A percentile compares a stretch with the other conserved stretches of the same genome.
Evolutionary conservation across 2,888 invertebrate species (phyloP).

Genomic region (Orthosia gracilis): DNA sequence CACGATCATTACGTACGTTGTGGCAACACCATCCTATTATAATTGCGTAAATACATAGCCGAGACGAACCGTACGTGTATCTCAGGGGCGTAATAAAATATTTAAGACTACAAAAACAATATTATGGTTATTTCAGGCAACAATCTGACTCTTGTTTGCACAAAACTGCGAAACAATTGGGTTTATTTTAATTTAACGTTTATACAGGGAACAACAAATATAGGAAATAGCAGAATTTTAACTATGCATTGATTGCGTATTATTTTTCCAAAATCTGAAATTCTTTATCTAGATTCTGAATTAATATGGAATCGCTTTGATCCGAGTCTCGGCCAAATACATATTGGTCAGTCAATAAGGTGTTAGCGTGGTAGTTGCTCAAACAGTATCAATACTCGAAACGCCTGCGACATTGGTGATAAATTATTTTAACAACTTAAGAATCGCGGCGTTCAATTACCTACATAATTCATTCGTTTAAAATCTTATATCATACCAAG

Average conservation of each 20-base stretch:
- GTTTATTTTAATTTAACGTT: slow-evolving; percentile 2
- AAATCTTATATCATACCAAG: slow-evolving; percentile 24
- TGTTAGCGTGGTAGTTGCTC: background rate
- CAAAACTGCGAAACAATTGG: slow-evolving; percentile 4
- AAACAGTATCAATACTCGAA: background rate
- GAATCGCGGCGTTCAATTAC: slow-evolving; percentile 27
- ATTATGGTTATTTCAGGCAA: slow-evolving; percentile 33
- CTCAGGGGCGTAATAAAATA: slow-evolving; percentile 42
- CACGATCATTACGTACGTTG: slow-evolving; percentile 54
- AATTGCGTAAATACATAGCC: slow-evolving; percentile 52
- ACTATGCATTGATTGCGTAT: background rate
- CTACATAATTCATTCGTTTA: slow-evolving; percentile 23
- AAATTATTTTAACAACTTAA: slow-evolving; percentile 20
- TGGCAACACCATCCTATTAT: slow-evolving; percentile 45
- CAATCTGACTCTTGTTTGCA: slow-evolving; percentile 15
- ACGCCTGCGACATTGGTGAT: slow-evolving; percentile 1
- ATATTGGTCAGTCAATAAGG: background rate
- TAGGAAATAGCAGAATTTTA: background rate
- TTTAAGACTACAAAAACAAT: slow-evolving; percentile 27
- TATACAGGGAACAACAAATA: slow-evolving; percentile 9
- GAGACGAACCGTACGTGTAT: slow-evolving; percentile 42
- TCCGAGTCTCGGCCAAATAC: background rate
- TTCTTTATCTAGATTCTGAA: background rate
- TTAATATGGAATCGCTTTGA: background rate
- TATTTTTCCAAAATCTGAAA: background rate